Evolutionary conservation across 1,140 invertebrate species (phyloP).

Genomic region (Drosophila tristis): DNA sequence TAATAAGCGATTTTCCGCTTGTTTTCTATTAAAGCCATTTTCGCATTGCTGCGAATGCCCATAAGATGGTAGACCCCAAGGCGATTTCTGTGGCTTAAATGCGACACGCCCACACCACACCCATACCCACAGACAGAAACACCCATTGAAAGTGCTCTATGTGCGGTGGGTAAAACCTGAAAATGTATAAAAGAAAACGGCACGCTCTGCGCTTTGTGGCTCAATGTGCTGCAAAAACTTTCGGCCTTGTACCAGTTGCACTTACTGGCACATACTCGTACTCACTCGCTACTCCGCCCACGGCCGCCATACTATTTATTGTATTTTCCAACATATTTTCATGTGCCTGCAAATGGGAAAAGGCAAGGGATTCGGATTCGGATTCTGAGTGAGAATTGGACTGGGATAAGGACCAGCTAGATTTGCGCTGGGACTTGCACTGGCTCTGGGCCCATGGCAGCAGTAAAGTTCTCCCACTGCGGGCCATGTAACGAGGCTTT

Average conservation of each 20-base stretch:
- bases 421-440: background rate
- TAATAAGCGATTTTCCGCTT: slow-evolving; percentile 79
- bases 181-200: slow-evolving; percentile 75
- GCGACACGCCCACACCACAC: slow-evolving; percentile 62
- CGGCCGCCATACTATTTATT: slow-evolving; percentile 51
- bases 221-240: slow-evolving; percentile 71
- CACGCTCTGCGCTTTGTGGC: slow-evolving; percentile 76
- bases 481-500: slow-evolving; percentile 65
- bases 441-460: slow-evolving; percentile 22
- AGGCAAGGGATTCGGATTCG: slow-evolving; percentile 23
- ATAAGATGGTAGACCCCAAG: slow-evolving; percentile 68
- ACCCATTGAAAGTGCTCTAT: slow-evolving; percentile 41
- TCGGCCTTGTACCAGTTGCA: slow-evolving; percentile 80
- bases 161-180: slow-evolving; percentile 53
- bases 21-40: slow-evolving; percentile 76
- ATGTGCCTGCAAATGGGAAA: slow-evolving; percentile 31
- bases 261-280: slow-evolving; percentile 40
- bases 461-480: slow-evolving; percentile 48
- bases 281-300: background rate
- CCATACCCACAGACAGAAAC: slow-evolving; percentile 20
- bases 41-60: slow-evolving; percentile 26
- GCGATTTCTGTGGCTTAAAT: slow-evolving; percentile 75
- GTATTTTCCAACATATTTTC: slow-evolving; percentile 67
- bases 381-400: slow-evolving; percentile 13
- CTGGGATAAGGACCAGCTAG: no score